Conservation (phyloP, 1,140 invertebrate species). For the Pachypeltis micranthus region DNA sequence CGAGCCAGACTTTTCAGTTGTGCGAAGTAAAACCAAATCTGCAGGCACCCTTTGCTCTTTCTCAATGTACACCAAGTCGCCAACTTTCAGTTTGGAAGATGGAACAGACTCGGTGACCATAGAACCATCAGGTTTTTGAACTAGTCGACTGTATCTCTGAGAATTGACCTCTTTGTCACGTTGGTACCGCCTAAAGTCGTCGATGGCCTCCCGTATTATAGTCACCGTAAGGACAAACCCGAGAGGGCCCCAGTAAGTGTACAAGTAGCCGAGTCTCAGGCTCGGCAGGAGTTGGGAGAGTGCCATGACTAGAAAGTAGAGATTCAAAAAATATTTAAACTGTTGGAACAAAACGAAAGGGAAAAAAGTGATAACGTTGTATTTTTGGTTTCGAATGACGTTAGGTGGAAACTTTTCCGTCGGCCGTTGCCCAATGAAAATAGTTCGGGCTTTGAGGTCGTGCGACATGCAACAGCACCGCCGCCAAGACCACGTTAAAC, state of each 20-base stretch:
- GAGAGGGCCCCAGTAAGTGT: slow-evolving; percentile 97
- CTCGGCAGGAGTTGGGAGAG: slow-evolving; percentile 94
- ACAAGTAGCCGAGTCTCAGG: slow-evolving; percentile 90
- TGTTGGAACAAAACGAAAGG: slow-evolving; percentile 95
- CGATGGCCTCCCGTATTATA: slow-evolving; percentile 88
- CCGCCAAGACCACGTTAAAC: slow-evolving; percentile 44
- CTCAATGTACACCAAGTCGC: slow-evolving; percentile 73
- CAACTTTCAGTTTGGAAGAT: slow-evolving; percentile 53
- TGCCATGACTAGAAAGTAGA: slow-evolving; percentile 98
- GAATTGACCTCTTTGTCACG: slow-evolving; percentile 92
- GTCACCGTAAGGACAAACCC: slow-evolving; percentile 94
- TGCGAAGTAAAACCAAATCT: slow-evolving; percentile 86
- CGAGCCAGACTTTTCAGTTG: slow-evolving; percentile 85
- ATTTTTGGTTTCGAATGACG: slow-evolving; percentile 97
- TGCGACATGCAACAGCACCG: slow-evolving; percentile 55
- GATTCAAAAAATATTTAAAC: slow-evolving; percentile 97
- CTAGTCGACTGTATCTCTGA: slow-evolving; percentile 62
- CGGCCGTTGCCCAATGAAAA: slow-evolving; percentile 49
- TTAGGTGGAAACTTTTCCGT: slow-evolving; percentile 79
- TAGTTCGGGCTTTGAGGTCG: slow-evolving; percentile 50
- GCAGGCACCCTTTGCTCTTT: slow-evolving; percentile 94
- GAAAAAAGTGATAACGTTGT: slow-evolving; percentile 94
- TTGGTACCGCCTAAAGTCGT: slow-evolving; percentile 82
- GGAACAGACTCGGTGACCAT: slow-evolving; percentile 42
- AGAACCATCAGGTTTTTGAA: slow-evolving; percentile 44